A percentile compares a stretch with the other conserved stretches of the same genome.
Evolutionary conservation across 2,888 invertebrate genomes (phyloP).

Genomic region (Itoplectis maculator): DNA sequence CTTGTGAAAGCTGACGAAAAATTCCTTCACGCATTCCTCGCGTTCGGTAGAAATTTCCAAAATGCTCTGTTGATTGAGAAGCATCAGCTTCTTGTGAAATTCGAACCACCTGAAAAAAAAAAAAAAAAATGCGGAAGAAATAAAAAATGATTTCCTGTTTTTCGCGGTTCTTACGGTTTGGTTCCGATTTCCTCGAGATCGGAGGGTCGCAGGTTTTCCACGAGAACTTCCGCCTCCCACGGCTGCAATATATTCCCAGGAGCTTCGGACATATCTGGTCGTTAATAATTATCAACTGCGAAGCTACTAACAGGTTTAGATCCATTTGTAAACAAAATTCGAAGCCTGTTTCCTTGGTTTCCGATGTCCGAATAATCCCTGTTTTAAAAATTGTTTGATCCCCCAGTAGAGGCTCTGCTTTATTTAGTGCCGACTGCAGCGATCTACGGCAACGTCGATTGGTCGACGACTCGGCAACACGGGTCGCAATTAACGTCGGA

Average conservation of each 20-base stretch:
- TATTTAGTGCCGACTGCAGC: neutral
- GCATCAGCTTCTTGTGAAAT: constrained; percentile 92
- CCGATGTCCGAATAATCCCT: too few relatives aligned
- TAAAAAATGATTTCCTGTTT: constrained; percentile 11
- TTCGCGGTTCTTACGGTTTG: constrained; percentile 82
- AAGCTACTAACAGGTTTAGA: constrained; percentile 44
- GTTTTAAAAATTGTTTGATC: too few relatives aligned
- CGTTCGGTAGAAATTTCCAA: constrained; percentile 91
- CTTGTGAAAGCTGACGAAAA: constrained; percentile 91
- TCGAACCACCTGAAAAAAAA: constrained; percentile 90
- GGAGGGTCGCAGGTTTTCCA: constrained; percentile 89
- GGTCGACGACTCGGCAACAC: neutral
- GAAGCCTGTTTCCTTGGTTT: constrained; percentile 50
- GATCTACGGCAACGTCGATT: neutral
- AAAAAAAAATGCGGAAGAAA: constrained; percentile 1
- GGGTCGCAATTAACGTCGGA: constrained; percentile 24
- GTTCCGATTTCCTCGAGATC: constrained; percentile 89
- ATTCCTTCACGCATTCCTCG: constrained; percentile 95
- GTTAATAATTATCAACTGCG: neutral
- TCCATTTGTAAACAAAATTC: constrained; percentile 80
- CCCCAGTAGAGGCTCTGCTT: neutral
- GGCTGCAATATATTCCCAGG: constrained; percentile 86
- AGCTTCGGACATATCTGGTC: constrained; percentile 69
- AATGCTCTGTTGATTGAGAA: constrained; percentile 95
- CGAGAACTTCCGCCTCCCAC: constrained; percentile 91